These are phyloP conservation scores for Drosophila busckii DNA, from an alignment of 1,140 invertebrate species.

Conservation along the genomic window DNA sequence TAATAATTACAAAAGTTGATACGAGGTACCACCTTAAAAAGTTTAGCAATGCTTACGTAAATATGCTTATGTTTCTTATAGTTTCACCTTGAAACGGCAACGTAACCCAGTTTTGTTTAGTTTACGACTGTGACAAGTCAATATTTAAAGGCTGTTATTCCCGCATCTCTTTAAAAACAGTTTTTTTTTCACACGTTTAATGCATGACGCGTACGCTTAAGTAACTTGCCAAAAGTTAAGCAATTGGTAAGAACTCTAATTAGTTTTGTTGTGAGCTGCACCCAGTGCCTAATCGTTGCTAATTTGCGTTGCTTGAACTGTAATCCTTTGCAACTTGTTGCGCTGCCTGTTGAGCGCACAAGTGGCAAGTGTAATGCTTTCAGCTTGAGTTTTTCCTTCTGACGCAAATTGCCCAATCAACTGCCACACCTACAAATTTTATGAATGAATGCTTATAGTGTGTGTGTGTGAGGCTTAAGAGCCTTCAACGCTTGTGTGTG, in stretches of 20 bases:
- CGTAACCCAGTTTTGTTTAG: slow-evolving; percentile 47
- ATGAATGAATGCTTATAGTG: slow-evolving; percentile 50
- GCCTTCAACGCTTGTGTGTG: slow-evolving; percentile 13
- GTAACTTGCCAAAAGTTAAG: slow-evolving; percentile 21
- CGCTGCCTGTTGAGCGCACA: neutral
- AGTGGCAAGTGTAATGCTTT: no score
- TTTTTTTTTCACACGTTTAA: slow-evolving; percentile 58
- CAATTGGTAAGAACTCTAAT: no score
- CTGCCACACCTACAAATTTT: slow-evolving; percentile 25
- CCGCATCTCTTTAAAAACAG: slow-evolving; percentile 46
- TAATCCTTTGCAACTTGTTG: neutral
- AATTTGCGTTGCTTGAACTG: neutral
- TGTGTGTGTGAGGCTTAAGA: slow-evolving; percentile 30
- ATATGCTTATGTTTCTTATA: neutral
- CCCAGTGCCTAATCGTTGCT: no score
- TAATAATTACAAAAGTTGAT: no score
- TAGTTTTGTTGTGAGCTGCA: no score
- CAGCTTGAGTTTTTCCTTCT: neutral
- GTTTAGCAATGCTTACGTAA: neutral
- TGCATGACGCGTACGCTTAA: no score
- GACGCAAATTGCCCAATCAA: slow-evolving; percentile 18
- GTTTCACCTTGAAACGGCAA: slow-evolving; percentile 32
- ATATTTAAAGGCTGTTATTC: slow-evolving; percentile 54
- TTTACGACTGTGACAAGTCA: slow-evolving; percentile 52
- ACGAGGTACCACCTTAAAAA: no score